A percentile compares a stretch with the other conserved stretches of the same genome.
phyloP scores from a whole-genome alignment of 2,797 vertebrate genomes.

The Silurus aristotelis region DNA sequence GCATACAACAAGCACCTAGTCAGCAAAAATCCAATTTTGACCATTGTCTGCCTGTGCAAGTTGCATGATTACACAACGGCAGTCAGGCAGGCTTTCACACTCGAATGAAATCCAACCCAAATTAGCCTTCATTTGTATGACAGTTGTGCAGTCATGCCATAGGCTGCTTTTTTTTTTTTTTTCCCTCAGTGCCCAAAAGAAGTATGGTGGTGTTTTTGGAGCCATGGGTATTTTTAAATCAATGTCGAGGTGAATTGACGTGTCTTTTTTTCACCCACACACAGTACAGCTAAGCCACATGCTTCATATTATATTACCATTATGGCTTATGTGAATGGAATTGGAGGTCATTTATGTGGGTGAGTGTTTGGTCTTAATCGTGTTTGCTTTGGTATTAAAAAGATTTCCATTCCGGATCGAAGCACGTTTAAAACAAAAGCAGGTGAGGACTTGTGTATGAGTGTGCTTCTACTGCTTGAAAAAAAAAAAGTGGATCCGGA shows the following conservation, averaged over 20 bases:
- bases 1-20: constrained; percentile 6
- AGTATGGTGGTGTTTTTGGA: constrained; percentile 53
- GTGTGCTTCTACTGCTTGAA: not conserved
- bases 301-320: constrained; percentile 30
- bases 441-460: not conserved
- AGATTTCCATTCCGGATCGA: not conserved
- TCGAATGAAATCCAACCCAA: constrained; percentile 23
- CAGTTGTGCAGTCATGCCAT: constrained; percentile 49
- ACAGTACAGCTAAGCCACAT: constrained; percentile 41
- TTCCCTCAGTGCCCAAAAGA: constrained; percentile 57
- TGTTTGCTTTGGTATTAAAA: not conserved
- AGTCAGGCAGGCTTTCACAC: not conserved
- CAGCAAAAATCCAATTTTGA: constrained; percentile 6
- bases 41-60: constrained; percentile 43
- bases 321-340: constrained; percentile 11
- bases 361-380: constrained; percentile 21
- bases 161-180: constrained; percentile 41
- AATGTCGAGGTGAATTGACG: constrained; percentile 36
- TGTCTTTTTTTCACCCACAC: constrained; percentile 7
- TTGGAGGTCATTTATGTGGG: not conserved
- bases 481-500: not conserved
- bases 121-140: constrained; percentile 32
- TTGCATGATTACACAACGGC: constrained; percentile 32
- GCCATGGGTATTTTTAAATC: constrained; percentile 62
- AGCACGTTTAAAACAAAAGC: not conserved